Conservation (phyloP, 2,888 invertebrate species). For the Coleophora deauratella region DNA sequence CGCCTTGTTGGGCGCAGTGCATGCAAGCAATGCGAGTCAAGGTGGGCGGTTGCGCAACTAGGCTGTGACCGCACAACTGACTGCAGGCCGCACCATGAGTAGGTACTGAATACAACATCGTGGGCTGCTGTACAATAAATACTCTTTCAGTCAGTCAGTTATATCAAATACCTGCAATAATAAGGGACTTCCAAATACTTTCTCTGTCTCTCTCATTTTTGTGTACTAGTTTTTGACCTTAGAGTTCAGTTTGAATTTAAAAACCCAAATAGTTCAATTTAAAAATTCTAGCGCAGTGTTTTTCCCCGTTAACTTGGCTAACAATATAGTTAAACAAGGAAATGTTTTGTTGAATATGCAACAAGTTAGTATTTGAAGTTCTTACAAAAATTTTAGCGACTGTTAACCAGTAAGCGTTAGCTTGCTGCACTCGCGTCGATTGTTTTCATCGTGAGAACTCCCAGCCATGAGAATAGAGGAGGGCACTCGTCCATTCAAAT, state of each 20-base stretch:
- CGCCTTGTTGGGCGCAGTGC: constrained; percentile 29
- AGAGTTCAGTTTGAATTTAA: too few relatives aligned
- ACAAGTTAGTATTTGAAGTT: too few relatives aligned
- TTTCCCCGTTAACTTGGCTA: neutral
- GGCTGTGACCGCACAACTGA: constrained; percentile 29
- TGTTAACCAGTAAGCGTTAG: constrained; percentile 28
- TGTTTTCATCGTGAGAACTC: constrained; percentile 62
- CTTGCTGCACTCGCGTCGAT: constrained; percentile 49
- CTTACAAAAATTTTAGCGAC: too few relatives aligned
- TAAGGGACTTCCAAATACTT: too few relatives aligned
- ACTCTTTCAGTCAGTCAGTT: too few relatives aligned
- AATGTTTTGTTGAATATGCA: constrained; percentile 14
- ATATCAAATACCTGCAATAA: too few relatives aligned
- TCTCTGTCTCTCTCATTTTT: too few relatives aligned
- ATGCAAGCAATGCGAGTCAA: constrained; percentile 50
- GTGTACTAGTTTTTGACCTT: too few relatives aligned
- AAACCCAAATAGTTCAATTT: too few relatives aligned
- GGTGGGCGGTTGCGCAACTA: constrained; percentile 48
- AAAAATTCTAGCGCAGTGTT: neutral
- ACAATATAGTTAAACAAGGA: neutral
- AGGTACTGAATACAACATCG: constrained; percentile 6
- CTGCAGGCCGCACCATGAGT: constrained; percentile 9
- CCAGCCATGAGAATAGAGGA: constrained; percentile 50
- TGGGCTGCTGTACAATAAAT: too few relatives aligned
- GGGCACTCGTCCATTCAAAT: constrained; percentile 41